Evolutionary conservation across 2,113 vertebrate species (phyloP).

Genomic region (Notarius lentiginosus): DNA sequence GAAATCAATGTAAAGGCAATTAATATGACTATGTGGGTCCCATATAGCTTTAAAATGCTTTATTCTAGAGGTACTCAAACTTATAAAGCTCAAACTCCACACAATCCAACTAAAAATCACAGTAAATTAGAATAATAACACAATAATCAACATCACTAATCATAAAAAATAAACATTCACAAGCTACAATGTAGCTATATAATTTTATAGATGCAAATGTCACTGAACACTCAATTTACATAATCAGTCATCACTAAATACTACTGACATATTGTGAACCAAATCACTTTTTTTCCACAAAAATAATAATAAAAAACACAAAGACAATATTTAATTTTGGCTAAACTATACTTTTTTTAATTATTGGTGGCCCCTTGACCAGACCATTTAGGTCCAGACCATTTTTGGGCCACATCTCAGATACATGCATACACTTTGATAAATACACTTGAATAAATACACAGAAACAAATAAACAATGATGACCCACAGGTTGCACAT

Average conservation of each 20-base stretch:
- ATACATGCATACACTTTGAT: slow-evolving; percentile 9
- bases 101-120: background rate
- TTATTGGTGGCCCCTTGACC: background rate
- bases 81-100: background rate
- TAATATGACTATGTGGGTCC: background rate
- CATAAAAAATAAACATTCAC: background rate
- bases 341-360: background rate
- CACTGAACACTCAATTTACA: no score
- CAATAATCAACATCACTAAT: background rate
- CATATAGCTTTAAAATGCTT: slow-evolving; percentile 4
- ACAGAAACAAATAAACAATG: slow-evolving; percentile 5
- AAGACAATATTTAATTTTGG: background rate
- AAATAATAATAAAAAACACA: background rate
- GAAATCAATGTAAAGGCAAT: background rate
- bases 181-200: background rate
- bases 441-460: background rate
- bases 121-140: background rate
- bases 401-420: background rate
- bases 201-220: no score
- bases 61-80: slow-evolving; percentile 26
- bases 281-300: background rate
- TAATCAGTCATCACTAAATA: background rate
- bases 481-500: background rate
- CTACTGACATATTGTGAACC: background rate
- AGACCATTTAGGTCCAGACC: no score